Percentiles rank a stretch among this genome's conserved stretches.
Conservation (phyloP, 2,888 invertebrate genomes). For the Leptarthrus brevirostris region DNA sequence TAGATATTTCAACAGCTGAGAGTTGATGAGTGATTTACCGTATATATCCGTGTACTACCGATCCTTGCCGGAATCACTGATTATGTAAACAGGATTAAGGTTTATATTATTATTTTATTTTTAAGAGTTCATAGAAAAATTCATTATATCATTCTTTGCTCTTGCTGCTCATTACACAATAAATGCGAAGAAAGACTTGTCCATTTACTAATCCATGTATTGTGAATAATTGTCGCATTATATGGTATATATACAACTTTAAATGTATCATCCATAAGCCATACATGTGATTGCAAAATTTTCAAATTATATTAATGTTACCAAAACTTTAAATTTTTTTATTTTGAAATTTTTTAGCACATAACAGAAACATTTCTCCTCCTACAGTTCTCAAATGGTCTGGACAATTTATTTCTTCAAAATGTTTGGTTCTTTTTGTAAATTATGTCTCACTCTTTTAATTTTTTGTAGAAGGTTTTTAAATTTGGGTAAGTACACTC, state of each 20-base stretch:
- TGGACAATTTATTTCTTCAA: conserved; percentile 12
- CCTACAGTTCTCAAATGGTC: conserved; percentile 27
- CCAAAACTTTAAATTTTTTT: conserved; percentile 31
- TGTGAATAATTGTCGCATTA: conserved; percentile 33
- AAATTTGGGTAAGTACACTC: too few species aligned
- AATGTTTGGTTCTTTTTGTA: too few species aligned
- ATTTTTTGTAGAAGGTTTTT: too few species aligned
- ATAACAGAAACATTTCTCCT: conserved; percentile 13
- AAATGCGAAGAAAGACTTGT: conserved; percentile 28
- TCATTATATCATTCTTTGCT: conserved; percentile 36
- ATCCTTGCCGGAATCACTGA: too few species aligned
- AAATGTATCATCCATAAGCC: conserved; percentile 43
- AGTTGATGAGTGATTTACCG: too few species aligned
- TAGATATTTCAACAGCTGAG: too few species aligned
- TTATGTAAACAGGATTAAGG: too few species aligned
- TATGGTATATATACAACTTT: conserved; percentile 36
- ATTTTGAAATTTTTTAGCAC: too few species aligned
- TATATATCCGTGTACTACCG: too few species aligned
- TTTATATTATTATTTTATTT: too few species aligned
- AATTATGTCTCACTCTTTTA: too few species aligned
- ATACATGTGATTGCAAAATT: conserved; percentile 30
- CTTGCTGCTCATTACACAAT: conserved; percentile 40
- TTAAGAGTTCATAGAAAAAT: conserved; percentile 40
- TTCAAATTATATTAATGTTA: conserved; percentile 15
- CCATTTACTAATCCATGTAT: conserved; percentile 22